These are phyloP conservation scores for Rhagonycha lutea DNA, from an alignment of 2,888 invertebrate species.

Conservation along the genomic window DNA sequence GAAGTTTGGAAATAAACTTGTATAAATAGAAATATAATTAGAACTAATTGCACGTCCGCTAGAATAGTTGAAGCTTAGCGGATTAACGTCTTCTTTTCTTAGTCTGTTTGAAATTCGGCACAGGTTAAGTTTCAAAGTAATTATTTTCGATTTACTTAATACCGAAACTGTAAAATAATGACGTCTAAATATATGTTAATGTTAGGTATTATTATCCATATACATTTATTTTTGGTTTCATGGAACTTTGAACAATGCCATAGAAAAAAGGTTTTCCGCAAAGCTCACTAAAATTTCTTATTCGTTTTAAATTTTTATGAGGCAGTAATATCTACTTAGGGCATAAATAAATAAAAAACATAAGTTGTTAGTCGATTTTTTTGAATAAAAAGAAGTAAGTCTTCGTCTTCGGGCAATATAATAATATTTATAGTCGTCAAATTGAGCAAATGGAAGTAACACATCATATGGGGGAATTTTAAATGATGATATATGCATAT, in stretches of 20 bases:
- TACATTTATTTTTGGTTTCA: not conserved
- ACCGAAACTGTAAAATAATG: not conserved
- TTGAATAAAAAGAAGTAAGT: not conserved
- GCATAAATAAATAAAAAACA: not conserved
- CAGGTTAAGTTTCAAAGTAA: not conserved
- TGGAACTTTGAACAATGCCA: not conserved
- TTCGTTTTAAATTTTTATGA: not conserved
- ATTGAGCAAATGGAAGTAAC: constrained; percentile 28
- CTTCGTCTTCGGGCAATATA: constrained; percentile 1
- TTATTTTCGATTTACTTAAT: not conserved
- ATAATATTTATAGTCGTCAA: constrained; percentile 25
- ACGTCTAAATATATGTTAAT: not conserved
- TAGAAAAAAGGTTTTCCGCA: not conserved
- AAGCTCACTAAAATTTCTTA: not conserved
- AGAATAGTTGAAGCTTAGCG: not conserved
- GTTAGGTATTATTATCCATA: no score
- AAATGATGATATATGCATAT: constrained; percentile 38
- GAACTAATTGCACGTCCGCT: not conserved
- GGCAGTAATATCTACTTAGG: not conserved
- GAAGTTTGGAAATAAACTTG: not conserved
- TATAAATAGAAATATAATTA: not conserved
- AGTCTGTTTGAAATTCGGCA: not conserved
- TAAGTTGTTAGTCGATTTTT: not conserved
- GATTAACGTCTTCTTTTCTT: not conserved
- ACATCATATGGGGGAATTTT: constrained; percentile 22